A percentile compares a stretch with the other conserved stretches of the same genome.
Conservation (phyloP, 2,797 vertebrate genomes). For the Podargus strigoides region DNA sequence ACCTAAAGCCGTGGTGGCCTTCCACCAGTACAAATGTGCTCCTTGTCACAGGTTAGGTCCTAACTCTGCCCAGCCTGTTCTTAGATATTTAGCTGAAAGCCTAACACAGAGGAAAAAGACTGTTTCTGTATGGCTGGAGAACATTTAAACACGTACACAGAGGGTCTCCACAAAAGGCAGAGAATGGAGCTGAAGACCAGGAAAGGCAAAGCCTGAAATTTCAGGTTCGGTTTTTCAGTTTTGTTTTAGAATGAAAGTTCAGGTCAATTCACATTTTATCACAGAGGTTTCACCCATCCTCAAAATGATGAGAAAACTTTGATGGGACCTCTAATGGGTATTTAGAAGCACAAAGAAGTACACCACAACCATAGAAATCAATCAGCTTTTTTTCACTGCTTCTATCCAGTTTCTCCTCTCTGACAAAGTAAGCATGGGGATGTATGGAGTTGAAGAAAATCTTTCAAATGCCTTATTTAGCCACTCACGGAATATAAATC, state of each 20-base stretch:
- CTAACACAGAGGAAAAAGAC: neutral
- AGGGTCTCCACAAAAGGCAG: neutral
- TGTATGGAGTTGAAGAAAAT: neutral
- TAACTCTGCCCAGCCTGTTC: neutral
- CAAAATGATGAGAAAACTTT: neutral
- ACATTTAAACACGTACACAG: neutral
- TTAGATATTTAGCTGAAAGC: neutral
- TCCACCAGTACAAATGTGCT: neutral
- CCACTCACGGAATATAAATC: neutral
- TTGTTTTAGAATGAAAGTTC: neutral
- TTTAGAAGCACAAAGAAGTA: neutral
- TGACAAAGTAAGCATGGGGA: neutral
- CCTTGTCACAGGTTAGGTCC: neutral
- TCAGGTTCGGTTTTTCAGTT: neutral
- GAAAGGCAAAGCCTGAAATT: neutral
- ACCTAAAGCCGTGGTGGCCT: neutral
- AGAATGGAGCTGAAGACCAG: fast-evolving
- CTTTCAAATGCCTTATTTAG: neutral
- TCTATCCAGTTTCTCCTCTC: neutral
- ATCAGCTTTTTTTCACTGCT: neutral
- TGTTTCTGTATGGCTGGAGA: neutral
- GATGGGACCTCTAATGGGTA: neutral
- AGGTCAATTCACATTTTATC: neutral
- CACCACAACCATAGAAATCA: neutral
- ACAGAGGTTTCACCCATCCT: neutral